Base-by-base conservation (phyloP, 2,797 vertebrate species). In the Acanthopagrus latus region DNA sequence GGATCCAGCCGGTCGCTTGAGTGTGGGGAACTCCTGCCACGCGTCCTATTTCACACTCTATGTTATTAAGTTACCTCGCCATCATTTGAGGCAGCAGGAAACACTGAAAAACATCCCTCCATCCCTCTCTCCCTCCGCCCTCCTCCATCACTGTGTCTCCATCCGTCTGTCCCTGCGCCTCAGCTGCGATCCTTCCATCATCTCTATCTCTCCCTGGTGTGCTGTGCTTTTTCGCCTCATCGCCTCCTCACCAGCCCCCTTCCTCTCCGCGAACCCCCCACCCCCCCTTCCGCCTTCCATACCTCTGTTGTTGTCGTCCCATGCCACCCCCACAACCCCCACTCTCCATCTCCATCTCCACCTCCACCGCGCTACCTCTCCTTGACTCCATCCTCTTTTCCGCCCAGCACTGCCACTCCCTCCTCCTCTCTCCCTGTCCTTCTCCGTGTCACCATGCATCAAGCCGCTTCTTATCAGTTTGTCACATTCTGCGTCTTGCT, bases 221-320 rank as follows among this genome's bases (percentile, higher is more conserved):
- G 85, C 83, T 67, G 79, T 91, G 84, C 85, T 91, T 93, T 89
- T 86, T 92, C 83, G 83, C 88, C 90, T 92, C 91, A 90, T 89
- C 74, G 83, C 91, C 66, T 89, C 79, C 27, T 27, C 27, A 83
- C 74, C 79, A 71, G 60, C 33, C 64, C 57, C 50, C 58, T 78
- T 55, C 46, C 56, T 63, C 68, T 25, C 67, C 50, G 11, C 12
- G 8, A 33, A 33, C 5, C 64, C 48, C 68, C 13, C 16, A 3
- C 4, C 64, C 17, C 3, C 38, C 3, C 7, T 12, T 3, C 20
- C n/a, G 10, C 6, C 13, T 18, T 14, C n/a, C 7, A 72, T 4
- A 33, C 6, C 41, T 41, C 64, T 43, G 65, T 41, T 78, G 74
- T 69, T 84, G 60, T 66, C 50, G 25, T 75, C 79, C 81, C 74